phyloP scores from a whole-genome alignment of 1,140 invertebrate genomes.

The Euura saliciscinereae region DNA sequence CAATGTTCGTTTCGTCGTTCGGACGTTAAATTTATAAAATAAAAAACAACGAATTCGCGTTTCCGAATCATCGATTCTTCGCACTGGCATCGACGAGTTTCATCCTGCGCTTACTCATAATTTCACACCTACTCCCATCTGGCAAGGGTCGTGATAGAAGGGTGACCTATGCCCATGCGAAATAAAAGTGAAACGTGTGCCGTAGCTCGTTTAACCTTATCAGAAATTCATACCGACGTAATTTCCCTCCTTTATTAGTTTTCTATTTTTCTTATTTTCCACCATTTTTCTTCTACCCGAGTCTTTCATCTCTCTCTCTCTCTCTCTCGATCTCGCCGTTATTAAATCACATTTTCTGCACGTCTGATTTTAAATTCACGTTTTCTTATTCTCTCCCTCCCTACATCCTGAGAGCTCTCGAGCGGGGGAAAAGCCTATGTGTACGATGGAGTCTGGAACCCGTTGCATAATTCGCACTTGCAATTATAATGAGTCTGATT shows the following conservation, averaged over 20 bases:
- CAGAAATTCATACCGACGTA: background rate
- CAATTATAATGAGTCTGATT: slow-evolving; percentile 3
- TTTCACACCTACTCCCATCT: no score
- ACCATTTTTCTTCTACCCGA: background rate
- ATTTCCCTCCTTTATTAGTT: no score
- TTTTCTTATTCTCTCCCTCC: background rate
- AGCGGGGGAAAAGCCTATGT: background rate
- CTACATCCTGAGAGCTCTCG: background rate
- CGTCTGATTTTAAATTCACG: slow-evolving; percentile 1
- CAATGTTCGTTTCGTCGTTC: background rate
- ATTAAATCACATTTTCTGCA: slow-evolving; percentile 3
- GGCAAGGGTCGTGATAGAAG: no score
- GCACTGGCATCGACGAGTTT: background rate
- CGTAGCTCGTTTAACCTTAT: background rate
- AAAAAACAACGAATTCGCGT: background rate
- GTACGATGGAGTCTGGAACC: background rate
- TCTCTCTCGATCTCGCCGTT: background rate
- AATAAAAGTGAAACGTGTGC: background rate
- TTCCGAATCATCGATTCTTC: background rate
- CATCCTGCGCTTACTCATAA: background rate
- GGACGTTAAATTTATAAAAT: background rate
- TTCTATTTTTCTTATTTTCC: background rate
- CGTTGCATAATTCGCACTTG: background rate
- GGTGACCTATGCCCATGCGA: no score
- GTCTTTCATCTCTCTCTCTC: background rate